phyloP scores from a whole-genome alignment of 2,113 vertebrate species.

The Channa maculata region DNA sequence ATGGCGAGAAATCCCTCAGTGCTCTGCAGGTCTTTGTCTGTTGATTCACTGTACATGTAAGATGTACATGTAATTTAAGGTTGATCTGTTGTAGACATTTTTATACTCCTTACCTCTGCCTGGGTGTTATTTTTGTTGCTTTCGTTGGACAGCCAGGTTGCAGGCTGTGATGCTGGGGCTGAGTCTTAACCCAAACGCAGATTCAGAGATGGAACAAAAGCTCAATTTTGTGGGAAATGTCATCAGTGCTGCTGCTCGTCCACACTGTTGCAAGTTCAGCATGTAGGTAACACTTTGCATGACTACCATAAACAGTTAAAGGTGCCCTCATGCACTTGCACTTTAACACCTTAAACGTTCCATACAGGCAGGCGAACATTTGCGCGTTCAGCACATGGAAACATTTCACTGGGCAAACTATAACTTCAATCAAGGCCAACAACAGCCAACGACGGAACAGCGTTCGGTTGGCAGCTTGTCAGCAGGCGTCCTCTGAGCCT shows the following conservation, averaged over 20 bases:
- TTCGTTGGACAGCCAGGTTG: conserved; percentile 32
- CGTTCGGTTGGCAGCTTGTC: background rate
- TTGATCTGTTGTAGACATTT: conserved; percentile 39
- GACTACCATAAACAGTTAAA: background rate
- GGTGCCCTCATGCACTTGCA: no score
- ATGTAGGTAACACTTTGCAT: background rate
- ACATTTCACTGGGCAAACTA: no score
- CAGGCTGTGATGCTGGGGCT: conserved; percentile 38
- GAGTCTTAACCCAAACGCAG: conserved; percentile 49
- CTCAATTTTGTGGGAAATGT: conserved; percentile 10
- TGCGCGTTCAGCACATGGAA: no score
- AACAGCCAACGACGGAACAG: conserved; percentile 16
- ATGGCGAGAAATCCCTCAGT: conserved; percentile 19
- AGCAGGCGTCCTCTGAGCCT: conserved; percentile 13
- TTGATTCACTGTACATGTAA: conserved; percentile 55
- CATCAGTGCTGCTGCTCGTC: background rate
- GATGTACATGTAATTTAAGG: conserved; percentile 48
- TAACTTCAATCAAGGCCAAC: background rate
- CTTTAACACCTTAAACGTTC: no score
- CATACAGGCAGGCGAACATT: no score
- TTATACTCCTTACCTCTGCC: conserved; percentile 60
- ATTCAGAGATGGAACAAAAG: conserved; percentile 18
- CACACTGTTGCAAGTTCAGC: background rate
- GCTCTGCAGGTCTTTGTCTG: conserved; percentile 66
- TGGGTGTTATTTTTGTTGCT: conserved; percentile 45